Percentiles rank a stretch among this genome's conserved stretches.
These are phyloP conservation scores for Scaptomyza tumidula DNA, from an alignment of 2,888 invertebrate species.

Conservation along the genomic window DNA sequence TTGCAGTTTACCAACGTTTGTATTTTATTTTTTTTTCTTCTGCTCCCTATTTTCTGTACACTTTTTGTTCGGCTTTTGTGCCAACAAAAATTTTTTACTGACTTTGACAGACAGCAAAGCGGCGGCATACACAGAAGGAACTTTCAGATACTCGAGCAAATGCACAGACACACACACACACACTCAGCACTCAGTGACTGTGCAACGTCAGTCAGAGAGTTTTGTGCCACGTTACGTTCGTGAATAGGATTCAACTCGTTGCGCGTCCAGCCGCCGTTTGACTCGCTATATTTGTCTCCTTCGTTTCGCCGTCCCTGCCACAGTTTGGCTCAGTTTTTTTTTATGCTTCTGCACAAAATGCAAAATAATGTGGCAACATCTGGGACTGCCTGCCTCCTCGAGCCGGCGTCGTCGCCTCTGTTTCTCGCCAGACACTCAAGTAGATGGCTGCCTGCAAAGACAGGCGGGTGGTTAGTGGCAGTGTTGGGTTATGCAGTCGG, in stretches of 20 bases:
- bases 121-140: slow-evolving; percentile 28
- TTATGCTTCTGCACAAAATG: slow-evolving; percentile 69
- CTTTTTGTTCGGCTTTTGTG: slow-evolving; percentile 21
- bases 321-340: slow-evolving; percentile 38
- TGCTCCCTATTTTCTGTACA: slow-evolving; percentile 21
- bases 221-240: slow-evolving; percentile 67
- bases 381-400: slow-evolving; percentile 34
- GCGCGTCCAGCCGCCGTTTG: slow-evolving; percentile 69
- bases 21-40: slow-evolving; percentile 19
- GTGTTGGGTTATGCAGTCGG: slow-evolving; percentile 28
- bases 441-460: slow-evolving; percentile 41
- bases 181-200: slow-evolving; percentile 22
- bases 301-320: background rate
- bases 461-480: slow-evolving; percentile 10
- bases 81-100: slow-evolving; percentile 70
- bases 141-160: slow-evolving; percentile 48
- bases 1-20: slow-evolving; percentile 38
- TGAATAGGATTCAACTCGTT: slow-evolving; percentile 77
- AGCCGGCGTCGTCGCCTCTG: slow-evolving; percentile 54
- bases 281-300: slow-evolving; percentile 20
- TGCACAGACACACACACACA: slow-evolving; percentile 16
- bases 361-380: slow-evolving; percentile 72
- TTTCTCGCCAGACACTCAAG: slow-evolving; percentile 74
- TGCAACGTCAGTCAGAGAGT: slow-evolving; percentile 58
- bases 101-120: slow-evolving; percentile 76